Conservation (phyloP, 2,113 vertebrate species). For the Myotis lucifugus region DNA sequence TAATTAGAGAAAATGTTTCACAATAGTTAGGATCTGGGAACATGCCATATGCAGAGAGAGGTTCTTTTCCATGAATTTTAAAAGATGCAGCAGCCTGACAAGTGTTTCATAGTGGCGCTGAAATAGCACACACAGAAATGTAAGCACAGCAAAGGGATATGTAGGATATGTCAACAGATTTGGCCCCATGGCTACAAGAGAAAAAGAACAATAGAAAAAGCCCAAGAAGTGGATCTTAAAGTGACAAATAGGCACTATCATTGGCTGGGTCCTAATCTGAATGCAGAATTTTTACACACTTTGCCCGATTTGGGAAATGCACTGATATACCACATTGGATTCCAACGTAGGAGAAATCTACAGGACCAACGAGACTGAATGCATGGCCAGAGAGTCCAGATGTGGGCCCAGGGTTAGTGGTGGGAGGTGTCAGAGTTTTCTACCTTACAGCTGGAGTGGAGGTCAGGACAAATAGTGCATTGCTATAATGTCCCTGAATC, state of each 20-base stretch:
- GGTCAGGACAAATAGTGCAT: neutral
- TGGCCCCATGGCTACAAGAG: neutral
- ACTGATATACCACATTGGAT: neutral
- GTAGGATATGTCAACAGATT: neutral
- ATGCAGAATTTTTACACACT: neutral
- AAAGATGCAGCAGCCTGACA: conserved; percentile 3
- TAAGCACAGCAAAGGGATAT: neutral
- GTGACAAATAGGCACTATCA: neutral
- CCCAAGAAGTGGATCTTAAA: neutral
- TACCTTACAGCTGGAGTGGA: neutral
- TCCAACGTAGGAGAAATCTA: neutral
- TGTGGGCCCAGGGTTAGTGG: neutral
- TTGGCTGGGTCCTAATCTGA: neutral
- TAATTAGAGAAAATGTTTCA: conserved; percentile 67
- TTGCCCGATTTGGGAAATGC: neutral
- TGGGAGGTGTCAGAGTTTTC: neutral
- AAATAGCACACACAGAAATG: neutral
- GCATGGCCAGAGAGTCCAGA: neutral
- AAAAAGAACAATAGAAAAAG: neutral
- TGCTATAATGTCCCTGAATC: neutral
- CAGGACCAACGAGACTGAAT: neutral
- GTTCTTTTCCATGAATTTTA: conserved; percentile 47
- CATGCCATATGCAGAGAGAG: conserved; percentile 1
- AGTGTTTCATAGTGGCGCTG: neutral
- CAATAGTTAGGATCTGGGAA: conserved; percentile 31